Evolutionary conservation across 1,140 invertebrate species (phyloP).

Genomic region (Pseudachorutes palmiensis): DNA sequence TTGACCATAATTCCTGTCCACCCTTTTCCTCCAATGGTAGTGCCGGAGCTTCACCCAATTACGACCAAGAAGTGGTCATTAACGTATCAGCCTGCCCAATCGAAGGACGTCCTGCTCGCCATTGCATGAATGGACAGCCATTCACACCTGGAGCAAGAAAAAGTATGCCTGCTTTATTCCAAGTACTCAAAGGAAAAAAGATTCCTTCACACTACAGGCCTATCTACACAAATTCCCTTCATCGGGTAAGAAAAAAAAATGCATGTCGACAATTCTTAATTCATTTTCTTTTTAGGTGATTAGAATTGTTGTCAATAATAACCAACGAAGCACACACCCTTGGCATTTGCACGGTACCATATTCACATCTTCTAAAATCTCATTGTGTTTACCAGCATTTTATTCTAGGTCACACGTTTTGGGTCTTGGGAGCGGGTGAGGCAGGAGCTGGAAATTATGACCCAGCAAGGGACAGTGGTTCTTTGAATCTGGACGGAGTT

Average conservation of each 20-base stretch:
- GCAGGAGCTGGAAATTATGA: neutral
- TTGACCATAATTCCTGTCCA: neutral
- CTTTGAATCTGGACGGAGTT: neutral
- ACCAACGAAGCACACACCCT: neutral
- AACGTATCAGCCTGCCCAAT: neutral
- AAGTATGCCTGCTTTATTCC: neutral
- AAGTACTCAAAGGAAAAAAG: neutral
- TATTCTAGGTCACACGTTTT: slow-evolving; percentile 9
- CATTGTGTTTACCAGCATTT: neutral
- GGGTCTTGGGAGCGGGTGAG: neutral
- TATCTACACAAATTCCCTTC: neutral
- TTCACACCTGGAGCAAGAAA: neutral
- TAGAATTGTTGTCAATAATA: neutral
- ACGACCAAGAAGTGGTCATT: neutral
- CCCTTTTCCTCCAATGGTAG: neutral
- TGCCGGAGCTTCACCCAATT: neutral
- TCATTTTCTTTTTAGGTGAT: neutral
- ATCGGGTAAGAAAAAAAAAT: neutral
- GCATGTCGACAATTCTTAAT: neutral
- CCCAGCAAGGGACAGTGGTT: neutral
- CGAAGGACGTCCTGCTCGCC: neutral
- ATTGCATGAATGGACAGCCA: neutral
- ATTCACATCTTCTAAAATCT: neutral
- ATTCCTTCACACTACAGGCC: neutral
- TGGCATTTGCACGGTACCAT: neutral